Base-by-base conservation (phyloP, 1,140 invertebrate genomes). In the Tetragnatha versicolor region DNA sequence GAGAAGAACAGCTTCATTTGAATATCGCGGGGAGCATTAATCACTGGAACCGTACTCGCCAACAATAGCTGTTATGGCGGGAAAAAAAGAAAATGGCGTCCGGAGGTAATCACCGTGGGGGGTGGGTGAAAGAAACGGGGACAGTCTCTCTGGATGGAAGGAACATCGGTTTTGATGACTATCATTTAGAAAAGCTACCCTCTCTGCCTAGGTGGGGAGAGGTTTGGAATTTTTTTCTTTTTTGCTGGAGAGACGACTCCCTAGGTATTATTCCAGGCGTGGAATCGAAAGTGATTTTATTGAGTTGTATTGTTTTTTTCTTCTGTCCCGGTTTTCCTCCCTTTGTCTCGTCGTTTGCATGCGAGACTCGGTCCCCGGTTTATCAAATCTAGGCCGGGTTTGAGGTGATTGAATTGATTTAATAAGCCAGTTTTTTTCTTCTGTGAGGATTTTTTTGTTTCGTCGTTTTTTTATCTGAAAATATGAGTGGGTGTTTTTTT, bases 161-260 rank as follows among this genome's bases (percentile, higher is more conserved):
- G 37, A 75, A 45, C 58, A 75, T 75, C 45, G 45, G 72, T 75
- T 75, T 63, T 75, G 72, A 75, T 75, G 72, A 75, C 72, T 75
- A 75, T 75, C 72, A 75, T 75, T 75, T 75, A 63, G 35, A 47
- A 42, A 73, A 73, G 55, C 39, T 68, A 45, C 49, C 27, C 29
- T 35, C 68, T 31, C 42, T 20, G 51, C 20, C 27, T 58, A 53
- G 33, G n/a, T 33, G 39, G 47, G 20, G 66, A 53, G 25, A 22
- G 27, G 29, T 12, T 45, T 20, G 7, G 3, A 47, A 35, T 14
- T 69, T 31, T 33, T 66, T 68, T 22, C 37, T 68, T 27, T 39
- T 22, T n/a, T 49, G 2, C 22, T 35, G 27, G 31, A n/a, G n/a
- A n/a, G n/a, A n/a, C n/a, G n/a, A n/a, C 39, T 60, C n/a, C n/a